A percentile compares a stretch with the other conserved stretches of the same genome.
These are phyloP conservation scores for Antheraea assamensis DNA, from an alignment of 2,888 invertebrate genomes.

Conservation along the genomic window DNA sequence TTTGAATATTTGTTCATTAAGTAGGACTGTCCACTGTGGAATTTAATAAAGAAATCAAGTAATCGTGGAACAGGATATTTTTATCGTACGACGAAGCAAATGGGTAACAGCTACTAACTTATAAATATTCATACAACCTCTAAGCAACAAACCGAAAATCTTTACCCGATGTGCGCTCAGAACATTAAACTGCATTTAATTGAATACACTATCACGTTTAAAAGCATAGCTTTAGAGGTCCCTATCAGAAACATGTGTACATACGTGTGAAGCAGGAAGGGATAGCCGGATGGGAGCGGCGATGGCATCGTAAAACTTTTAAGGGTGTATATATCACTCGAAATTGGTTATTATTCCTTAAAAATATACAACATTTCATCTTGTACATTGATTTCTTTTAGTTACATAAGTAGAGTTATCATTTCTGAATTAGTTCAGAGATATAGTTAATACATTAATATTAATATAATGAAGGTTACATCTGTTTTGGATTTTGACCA, in stretches of 20 bases:
- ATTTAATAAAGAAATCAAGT: no score
- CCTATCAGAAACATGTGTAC: not conserved
- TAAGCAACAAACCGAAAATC: not conserved
- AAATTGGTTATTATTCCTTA: not conserved
- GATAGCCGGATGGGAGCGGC: not conserved
- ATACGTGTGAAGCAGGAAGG: not conserved
- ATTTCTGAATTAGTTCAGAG: not conserved
- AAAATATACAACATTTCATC: not conserved
- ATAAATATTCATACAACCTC: not conserved
- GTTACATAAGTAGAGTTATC: not conserved
- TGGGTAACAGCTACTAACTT: not conserved
- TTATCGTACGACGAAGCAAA: not conserved
- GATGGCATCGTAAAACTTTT: not conserved
- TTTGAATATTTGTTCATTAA: no score
- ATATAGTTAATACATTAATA: not conserved
- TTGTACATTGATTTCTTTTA: not conserved
- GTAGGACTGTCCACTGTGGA: not conserved
- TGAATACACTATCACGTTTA: not conserved
- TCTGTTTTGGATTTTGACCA: not conserved
- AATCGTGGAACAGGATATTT: no score
- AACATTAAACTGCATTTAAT: not conserved
- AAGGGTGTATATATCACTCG: constrained; percentile 5
- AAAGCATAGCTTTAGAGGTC: constrained; percentile 2
- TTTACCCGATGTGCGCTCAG: not conserved
- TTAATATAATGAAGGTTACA: not conserved